Evolutionary conservation across 2,113 vertebrate genomes (phyloP).

Genomic region (Piprites chloris): DNA sequence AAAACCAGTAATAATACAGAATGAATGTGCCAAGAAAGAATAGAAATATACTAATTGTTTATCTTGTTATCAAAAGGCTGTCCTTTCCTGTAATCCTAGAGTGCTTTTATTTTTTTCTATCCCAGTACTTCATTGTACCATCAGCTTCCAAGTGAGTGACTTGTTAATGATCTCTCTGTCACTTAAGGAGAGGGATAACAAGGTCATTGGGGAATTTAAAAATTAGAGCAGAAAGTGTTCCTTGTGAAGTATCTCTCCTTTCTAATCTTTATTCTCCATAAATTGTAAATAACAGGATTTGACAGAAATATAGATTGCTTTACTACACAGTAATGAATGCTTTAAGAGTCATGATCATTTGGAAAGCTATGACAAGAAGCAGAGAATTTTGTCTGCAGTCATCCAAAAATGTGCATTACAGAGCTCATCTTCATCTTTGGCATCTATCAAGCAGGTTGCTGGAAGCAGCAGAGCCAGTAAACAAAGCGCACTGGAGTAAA

Average conservation of each 20-base stretch:
- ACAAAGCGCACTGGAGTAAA: conserved; percentile 32
- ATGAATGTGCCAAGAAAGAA: background rate
- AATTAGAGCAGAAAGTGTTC: background rate
- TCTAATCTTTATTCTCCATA: conserved; percentile 40
- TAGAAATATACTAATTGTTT: background rate
- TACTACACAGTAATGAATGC: conserved; percentile 23
- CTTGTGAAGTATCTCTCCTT: background rate
- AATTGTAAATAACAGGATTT: conserved; percentile 55
- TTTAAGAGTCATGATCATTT: conserved; percentile 32
- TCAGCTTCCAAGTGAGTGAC: background rate
- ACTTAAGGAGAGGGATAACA: background rate
- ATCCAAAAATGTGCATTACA: conserved; percentile 2
- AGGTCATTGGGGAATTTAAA: background rate
- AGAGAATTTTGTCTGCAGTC: conserved; percentile 17
- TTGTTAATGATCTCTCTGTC: background rate
- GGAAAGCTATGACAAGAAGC: conserved; percentile 15
- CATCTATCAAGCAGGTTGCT: conserved; percentile 31
- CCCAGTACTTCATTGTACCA: background rate
- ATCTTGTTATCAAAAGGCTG: background rate
- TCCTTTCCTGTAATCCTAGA: background rate
- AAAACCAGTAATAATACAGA: background rate
- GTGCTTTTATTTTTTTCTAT: background rate
- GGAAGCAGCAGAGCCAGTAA: conserved; percentile 30
- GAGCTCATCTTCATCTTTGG: conserved; percentile 14
- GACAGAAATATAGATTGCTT: conserved; percentile 42